These are phyloP conservation scores for Mylabris sibirica DNA, from an alignment of 2,888 invertebrate species.

Conservation along the genomic window DNA sequence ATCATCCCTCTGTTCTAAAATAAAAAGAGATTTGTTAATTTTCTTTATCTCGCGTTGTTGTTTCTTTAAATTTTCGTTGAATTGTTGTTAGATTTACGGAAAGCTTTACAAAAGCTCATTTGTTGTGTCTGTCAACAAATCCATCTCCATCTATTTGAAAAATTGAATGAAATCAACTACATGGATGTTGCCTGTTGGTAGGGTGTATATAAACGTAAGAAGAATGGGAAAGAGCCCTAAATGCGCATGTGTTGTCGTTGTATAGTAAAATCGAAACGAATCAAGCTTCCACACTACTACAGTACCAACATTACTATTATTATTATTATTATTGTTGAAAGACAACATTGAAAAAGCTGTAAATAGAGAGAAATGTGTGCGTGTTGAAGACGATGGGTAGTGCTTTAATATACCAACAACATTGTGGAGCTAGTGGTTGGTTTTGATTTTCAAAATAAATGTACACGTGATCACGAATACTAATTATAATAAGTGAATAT, in stretches of 20 bases:
- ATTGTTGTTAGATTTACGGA: neutral
- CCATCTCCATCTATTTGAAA: neutral
- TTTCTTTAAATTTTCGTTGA: neutral
- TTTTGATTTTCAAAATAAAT: neutral
- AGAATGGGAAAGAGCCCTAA: neutral
- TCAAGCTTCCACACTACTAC: neutral
- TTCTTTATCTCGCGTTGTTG: neutral
- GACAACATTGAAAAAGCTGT: neutral
- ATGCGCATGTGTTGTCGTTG: constrained; percentile 10
- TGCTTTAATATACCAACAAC: neutral
- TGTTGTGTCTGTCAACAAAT: neutral
- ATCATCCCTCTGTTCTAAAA: neutral
- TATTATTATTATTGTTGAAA: too few relatives aligned
- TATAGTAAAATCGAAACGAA: constrained; percentile 13
- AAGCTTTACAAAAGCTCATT: neutral
- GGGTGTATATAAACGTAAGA: neutral
- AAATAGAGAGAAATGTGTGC: neutral
- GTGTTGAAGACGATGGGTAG: neutral
- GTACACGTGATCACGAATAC: neutral
- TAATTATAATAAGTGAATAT: neutral
- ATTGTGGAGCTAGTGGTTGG: neutral
- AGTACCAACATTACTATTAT: neutral
- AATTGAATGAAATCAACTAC: constrained; percentile 7
- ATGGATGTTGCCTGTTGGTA: neutral
- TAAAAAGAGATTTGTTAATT: neutral